Evolutionary conservation across 2,888 invertebrate species (phyloP), one percentile per base, ranked within the genome.

Genomic region (Clunio marinus): DNA sequence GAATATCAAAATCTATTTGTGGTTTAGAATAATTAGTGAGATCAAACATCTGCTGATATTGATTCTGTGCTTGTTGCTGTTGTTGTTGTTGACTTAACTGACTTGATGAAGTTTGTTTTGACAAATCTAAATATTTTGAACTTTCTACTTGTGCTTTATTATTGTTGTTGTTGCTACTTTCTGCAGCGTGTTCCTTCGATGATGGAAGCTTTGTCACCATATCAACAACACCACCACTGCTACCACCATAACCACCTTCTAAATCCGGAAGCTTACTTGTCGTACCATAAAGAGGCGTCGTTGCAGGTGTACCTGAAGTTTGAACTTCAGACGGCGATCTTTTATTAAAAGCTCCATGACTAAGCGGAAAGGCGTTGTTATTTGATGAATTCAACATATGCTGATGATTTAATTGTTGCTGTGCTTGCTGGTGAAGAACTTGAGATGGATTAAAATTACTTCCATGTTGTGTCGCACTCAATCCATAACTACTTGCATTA

Each of bases 11-110:
- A 10, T 75, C 75, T 68, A 77, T 70, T 58, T 75, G 77, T 70
- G 57, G 25, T n/a, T 78, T 78, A 35, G 75, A 74, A 70, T 76
- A 76, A 57, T 69, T 72, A 35, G 78, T 78, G 25, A 75, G 77
- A 37, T 79, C 78, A 32, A 77, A 69, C 27, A 70, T 77, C 75
- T 78, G 77, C 8, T 70, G 72, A 45, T 71, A 70, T 8, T 71
- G 70, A 7, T 71, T 70, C 8, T 27, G 24, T 45, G 7, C 10
- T 45, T 45, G 45, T 68, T 69, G 25, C n/a, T 15, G 68, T 70
- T 68, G 70, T 58, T 72, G 70, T 66, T 76, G 74, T 15, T 32
- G 32, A 32, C 10, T 32, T 7, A 32, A 7, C 17, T 59, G 59
- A 28, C 4, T 17, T 15, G 51, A 2, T 22, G n/a, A 13, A 22